Evolutionary conservation across 2,797 vertebrate species (phyloP).

Genomic region (Periparus ater): DNA sequence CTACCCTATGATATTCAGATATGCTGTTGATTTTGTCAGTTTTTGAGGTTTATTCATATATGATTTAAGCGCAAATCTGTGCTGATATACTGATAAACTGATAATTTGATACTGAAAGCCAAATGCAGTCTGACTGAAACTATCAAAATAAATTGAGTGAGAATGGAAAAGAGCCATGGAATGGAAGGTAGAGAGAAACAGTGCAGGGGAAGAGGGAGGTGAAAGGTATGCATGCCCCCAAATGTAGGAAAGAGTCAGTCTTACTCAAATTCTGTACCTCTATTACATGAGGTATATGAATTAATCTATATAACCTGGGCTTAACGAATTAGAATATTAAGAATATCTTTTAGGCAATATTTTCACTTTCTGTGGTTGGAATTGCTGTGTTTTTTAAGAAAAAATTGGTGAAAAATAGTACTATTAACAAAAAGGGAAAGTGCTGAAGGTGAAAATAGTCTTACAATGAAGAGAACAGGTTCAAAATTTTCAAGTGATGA

Average conservation of each 20-base stretch:
- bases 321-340: not conserved
- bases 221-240: fast-evolving
- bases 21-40: fast-evolving
- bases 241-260: not conserved
- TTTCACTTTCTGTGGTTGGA: not conserved
- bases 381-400: not conserved
- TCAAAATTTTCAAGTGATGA: not conserved
- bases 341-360: not conserved
- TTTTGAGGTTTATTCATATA: not conserved
- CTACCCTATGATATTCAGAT: not conserved
- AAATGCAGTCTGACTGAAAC: not conserved
- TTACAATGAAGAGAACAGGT: not conserved
- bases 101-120: not conserved
- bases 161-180: not conserved
- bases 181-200: not conserved
- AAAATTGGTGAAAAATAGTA: not conserved
- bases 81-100: not conserved
- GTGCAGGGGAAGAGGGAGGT: fast-evolving
- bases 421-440: not conserved
- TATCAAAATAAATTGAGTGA: not conserved
- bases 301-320: not conserved
- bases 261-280: not conserved
- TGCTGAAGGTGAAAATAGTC: not conserved
- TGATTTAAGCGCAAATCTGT: not conserved
- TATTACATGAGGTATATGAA: not conserved